These are phyloP conservation scores for Athene cunicularia DNA, from an alignment of 2,113 vertebrate genomes.

Conservation along the genomic window DNA sequence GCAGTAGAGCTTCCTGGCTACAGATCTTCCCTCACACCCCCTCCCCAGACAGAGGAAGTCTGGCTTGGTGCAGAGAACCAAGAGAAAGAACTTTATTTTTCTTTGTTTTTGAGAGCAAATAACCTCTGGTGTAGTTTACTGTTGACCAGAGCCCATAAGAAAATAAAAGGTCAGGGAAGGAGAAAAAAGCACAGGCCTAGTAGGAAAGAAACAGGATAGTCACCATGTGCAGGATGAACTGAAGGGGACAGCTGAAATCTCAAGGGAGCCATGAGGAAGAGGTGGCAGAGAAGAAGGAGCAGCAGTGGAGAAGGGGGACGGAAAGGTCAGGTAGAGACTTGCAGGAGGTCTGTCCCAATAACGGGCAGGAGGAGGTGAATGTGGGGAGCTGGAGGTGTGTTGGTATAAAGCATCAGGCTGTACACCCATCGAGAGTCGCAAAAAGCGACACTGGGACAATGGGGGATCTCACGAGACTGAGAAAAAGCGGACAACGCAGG, in stretches of 20 bases:
- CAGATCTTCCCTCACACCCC: neutral
- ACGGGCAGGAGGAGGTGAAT: neutral
- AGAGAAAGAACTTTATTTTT: neutral
- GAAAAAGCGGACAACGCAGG: neutral
- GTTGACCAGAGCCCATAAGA: neutral
- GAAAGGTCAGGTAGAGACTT: neutral
- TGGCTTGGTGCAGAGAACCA: neutral
- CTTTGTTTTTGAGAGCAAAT: neutral
- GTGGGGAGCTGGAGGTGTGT: neutral
- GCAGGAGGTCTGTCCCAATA: neutral
- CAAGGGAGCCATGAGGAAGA: neutral
- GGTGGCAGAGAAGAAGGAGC: neutral
- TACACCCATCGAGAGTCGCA: neutral
- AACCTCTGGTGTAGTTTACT: neutral
- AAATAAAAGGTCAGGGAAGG: neutral
- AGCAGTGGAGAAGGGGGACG: neutral
- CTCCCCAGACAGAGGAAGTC: neutral
- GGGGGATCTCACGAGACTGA: fast-evolving
- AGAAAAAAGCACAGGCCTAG: neutral
- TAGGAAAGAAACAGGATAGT: neutral
- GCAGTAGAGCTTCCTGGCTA: neutral
- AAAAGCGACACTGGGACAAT: neutral
- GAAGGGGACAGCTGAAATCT: neutral
- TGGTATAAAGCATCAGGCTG: neutral
- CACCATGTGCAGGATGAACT: neutral